Evolutionary conservation across 2,797 vertebrate genomes (phyloP).

Genomic region (Hafferia zeledoni): DNA sequence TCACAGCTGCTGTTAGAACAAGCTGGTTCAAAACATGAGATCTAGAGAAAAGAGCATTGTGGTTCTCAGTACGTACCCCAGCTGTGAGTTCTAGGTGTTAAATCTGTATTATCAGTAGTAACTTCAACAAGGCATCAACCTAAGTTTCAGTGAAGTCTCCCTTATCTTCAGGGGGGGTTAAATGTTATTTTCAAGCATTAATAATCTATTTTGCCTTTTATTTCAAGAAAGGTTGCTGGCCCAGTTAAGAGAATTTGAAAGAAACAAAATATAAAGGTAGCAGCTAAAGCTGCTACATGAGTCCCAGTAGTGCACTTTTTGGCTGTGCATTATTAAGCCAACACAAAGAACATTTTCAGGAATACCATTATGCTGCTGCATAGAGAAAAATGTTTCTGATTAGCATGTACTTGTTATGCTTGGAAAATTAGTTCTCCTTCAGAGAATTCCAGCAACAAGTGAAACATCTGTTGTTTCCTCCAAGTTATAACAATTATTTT

Average conservation of each 20-base stretch:
- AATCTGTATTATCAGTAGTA: neutral
- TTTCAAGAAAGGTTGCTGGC: neutral
- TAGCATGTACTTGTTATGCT: neutral
- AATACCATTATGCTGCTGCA: neutral
- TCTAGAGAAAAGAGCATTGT: neutral
- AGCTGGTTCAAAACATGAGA: neutral
- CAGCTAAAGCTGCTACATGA: neutral
- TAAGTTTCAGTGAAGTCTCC: neutral
- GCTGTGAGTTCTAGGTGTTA: neutral
- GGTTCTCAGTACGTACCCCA: neutral
- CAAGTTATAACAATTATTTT: slow-evolving; percentile 23
- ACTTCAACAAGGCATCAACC: neutral
- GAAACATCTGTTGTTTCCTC: slow-evolving; percentile 56
- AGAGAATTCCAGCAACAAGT: slow-evolving; percentile 42
- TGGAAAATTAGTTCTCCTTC: slow-evolving; percentile 45
- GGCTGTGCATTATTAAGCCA: neutral
- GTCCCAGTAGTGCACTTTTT: neutral
- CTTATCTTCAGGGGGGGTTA: neutral
- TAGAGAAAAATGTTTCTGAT: slow-evolving; percentile 42
- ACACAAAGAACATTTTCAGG: slow-evolving; percentile 18
- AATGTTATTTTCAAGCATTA: neutral
- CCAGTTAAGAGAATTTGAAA: neutral
- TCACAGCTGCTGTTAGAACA: neutral
- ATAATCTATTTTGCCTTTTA: neutral
- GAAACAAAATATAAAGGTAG: neutral